Evolutionary conservation across 2,797 vertebrate genomes (phyloP).

Genomic region (Fratercula arctica): DNA sequence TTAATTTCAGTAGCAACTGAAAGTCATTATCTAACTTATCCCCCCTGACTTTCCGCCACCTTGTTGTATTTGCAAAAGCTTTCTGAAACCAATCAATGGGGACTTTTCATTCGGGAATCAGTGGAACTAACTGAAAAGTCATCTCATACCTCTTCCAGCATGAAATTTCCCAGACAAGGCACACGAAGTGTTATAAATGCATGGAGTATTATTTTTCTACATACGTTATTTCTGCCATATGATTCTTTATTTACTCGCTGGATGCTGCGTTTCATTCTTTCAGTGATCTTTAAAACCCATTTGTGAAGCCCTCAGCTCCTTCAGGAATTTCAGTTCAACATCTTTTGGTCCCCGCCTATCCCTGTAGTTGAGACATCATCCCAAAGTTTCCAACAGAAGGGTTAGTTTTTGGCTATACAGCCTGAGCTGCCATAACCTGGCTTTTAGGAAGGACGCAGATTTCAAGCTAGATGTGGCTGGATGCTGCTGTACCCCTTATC

Average conservation of each 20-base stretch:
- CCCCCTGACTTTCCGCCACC: background rate
- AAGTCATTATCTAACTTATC: background rate
- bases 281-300: background rate
- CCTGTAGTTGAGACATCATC: background rate
- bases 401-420: background rate
- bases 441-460: background rate
- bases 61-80: background rate
- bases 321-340: background rate
- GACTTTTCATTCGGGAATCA: background rate
- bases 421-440: background rate
- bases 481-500: background rate
- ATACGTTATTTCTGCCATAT: background rate
- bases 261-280: background rate
- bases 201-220: rapidly evolving
- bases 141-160: background rate
- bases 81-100: background rate
- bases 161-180: background rate
- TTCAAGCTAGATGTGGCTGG: background rate
- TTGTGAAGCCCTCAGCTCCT: background rate
- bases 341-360: background rate
- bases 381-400: background rate
- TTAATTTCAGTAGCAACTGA: background rate
- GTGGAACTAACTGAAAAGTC: background rate
- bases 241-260: background rate
- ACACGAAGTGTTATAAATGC: background rate